phyloP scores from a whole-genome alignment of 2,888 invertebrate species.

The Odontomyia ornata region DNA sequence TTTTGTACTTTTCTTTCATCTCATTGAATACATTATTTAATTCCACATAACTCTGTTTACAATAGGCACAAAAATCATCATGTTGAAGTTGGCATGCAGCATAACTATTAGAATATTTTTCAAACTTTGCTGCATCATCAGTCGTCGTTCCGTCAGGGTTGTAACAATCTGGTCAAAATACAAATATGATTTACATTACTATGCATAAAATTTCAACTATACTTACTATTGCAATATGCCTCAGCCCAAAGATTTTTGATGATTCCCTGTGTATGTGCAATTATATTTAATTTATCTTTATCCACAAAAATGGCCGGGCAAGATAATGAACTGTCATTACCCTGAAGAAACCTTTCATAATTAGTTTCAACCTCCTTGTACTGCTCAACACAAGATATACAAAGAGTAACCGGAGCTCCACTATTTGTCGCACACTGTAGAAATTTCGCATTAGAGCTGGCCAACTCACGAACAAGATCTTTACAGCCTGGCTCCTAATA shows the following conservation, averaged over 20 bases:
- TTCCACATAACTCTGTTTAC: background rate
- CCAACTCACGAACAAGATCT: background rate
- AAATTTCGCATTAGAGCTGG: background rate
- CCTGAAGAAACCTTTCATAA: background rate
- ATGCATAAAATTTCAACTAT: background rate
- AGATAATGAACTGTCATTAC: background rate
- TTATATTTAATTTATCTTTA: constrained; percentile 44
- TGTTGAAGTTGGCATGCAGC: background rate
- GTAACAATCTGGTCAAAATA: constrained; percentile 6
- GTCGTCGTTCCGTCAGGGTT: background rate
- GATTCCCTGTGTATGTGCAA: constrained; percentile 14
- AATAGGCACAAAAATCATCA: background rate
- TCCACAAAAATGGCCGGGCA: constrained; percentile 41
- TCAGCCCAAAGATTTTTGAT: constrained; percentile 32
- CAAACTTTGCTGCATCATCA: background rate
- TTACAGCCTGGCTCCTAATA: background rate
- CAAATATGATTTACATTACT: background rate
- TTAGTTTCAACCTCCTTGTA: background rate
- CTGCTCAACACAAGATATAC: background rate
- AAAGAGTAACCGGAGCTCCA: constrained; percentile 37
- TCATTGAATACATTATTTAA: constrained; percentile 33
- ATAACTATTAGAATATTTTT: background rate
- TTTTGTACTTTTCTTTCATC: constrained; percentile 2
- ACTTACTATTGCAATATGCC: constrained; percentile 44
- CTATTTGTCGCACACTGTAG: constrained; percentile 2